phyloP scores from a whole-genome alignment of 2,797 vertebrate genomes.

The Apogon talboti region DNA sequence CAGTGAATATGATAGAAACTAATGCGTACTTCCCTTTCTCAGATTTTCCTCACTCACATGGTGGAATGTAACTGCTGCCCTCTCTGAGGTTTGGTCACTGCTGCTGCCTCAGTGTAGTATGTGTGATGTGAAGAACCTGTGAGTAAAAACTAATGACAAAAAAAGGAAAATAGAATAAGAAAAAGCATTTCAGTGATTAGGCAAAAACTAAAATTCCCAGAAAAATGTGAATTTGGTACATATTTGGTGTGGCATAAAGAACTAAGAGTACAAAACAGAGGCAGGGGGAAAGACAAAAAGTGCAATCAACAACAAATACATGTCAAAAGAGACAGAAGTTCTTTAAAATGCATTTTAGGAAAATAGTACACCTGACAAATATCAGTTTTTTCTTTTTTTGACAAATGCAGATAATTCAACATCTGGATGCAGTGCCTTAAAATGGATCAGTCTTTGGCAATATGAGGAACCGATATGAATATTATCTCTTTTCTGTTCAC shows the following conservation, averaged over 20 bases:
- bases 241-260: no score
- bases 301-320: no score
- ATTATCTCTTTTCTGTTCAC: background rate
- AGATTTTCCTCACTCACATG: slow-evolving; percentile 5
- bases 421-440: background rate
- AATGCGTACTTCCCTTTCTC: slow-evolving; percentile 28
- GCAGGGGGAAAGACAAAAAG: no score
- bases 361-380: no score
- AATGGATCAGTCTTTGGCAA: background rate
- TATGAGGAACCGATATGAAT: background rate
- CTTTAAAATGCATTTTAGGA: no score
- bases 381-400: background rate
- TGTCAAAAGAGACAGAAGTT: no score
- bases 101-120: slow-evolving; percentile 3
- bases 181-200: slow-evolving; percentile 3
- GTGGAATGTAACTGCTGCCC: slow-evolving; percentile 35
- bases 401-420: background rate
- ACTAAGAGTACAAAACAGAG: no score
- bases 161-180: background rate
- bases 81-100: slow-evolving; percentile 29
- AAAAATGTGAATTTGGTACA: background rate
- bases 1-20: background rate
- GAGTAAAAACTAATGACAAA: slow-evolving; percentile 7
- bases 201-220: background rate
- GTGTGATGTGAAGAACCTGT: slow-evolving; percentile 31